Percentiles rank a stretch among this genome's conserved stretches.
These are phyloP conservation scores for Thymelicus lineola DNA, from an alignment of 2,888 invertebrate genomes.

Conservation along the genomic window DNA sequence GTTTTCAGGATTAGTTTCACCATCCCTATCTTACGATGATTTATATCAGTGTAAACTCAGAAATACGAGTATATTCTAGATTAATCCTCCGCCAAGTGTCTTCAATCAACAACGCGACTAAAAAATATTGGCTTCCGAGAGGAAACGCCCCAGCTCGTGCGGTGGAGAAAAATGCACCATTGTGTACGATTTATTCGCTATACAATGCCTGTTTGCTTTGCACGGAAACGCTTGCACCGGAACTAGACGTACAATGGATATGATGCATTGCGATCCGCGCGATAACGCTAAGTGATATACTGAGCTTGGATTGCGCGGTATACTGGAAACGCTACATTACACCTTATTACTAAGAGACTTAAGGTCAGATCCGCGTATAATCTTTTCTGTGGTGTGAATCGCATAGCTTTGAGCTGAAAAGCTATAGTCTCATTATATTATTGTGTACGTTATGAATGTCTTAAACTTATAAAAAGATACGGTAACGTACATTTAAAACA, in stretches of 20 bases:
- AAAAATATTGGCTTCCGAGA: slow-evolving; percentile 33
- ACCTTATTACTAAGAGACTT: slow-evolving; percentile 10
- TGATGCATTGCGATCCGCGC: slow-evolving; percentile 72
- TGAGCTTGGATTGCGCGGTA: slow-evolving; percentile 15
- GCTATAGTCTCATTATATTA: slow-evolving; percentile 2
- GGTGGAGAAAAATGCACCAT: slow-evolving; percentile 41
- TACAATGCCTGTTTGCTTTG: slow-evolving; percentile 38
- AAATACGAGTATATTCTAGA: background rate
- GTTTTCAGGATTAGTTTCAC: no score
- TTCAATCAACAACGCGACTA: slow-evolving; percentile 24
- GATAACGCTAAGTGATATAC: slow-evolving; percentile 64
- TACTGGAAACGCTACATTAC: slow-evolving; percentile 14
- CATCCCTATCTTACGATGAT: no score
- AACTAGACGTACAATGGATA: slow-evolving; percentile 67
- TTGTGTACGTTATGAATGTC: background rate
- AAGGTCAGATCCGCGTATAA: background rate
- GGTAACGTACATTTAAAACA: background rate
- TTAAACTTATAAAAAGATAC: background rate
- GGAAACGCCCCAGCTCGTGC: slow-evolving; percentile 39
- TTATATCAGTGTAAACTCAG: background rate
- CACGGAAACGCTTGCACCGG: slow-evolving; percentile 54
- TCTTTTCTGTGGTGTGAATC: background rate
- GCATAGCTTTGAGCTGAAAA: background rate
- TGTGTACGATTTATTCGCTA: slow-evolving; percentile 43
- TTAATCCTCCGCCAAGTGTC: slow-evolving; percentile 7